phyloP scores from a whole-genome alignment of 1,140 invertebrate species.

The Caenorhabditis latens region DNA sequence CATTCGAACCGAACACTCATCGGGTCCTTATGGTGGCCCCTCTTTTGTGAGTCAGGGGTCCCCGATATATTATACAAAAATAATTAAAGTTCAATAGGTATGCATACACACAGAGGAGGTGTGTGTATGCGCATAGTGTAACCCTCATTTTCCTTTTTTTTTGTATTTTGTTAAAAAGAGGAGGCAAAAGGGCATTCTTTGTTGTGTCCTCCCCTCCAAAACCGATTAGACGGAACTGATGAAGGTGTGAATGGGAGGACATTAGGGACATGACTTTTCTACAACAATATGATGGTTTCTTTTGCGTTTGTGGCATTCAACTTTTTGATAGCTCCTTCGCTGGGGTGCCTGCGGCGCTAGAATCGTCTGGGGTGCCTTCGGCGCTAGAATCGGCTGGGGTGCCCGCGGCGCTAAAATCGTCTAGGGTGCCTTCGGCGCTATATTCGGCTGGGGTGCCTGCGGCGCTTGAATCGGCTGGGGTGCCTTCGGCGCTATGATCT shows the following conservation, averaged over 20 bases:
- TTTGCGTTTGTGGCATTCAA: neutral
- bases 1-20: neutral
- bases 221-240: conserved; percentile 7
- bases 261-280: neutral
- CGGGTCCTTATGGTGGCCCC: neutral
- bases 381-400: no score
- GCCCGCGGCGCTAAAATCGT: no score
- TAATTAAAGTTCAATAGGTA: conserved; percentile 37
- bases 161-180: neutral
- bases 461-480: no score
- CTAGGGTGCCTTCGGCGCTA: no score
- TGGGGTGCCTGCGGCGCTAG: no score
- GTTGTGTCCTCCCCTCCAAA: neutral
- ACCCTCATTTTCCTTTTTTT: neutral
- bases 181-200: neutral
- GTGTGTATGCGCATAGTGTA: neutral
- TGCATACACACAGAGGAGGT: neutral
- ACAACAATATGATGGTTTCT: no score
- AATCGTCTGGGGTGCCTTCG: no score
- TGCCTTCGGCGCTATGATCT: no score
- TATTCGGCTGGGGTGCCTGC: no score
- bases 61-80: conserved; percentile 35
- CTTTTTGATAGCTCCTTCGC: no score
- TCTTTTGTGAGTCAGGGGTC: conserved; percentile 24
- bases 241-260: neutral